These are phyloP conservation scores for Ips nitidus DNA, from an alignment of 1,140 invertebrate genomes.

Conservation along the genomic window DNA sequence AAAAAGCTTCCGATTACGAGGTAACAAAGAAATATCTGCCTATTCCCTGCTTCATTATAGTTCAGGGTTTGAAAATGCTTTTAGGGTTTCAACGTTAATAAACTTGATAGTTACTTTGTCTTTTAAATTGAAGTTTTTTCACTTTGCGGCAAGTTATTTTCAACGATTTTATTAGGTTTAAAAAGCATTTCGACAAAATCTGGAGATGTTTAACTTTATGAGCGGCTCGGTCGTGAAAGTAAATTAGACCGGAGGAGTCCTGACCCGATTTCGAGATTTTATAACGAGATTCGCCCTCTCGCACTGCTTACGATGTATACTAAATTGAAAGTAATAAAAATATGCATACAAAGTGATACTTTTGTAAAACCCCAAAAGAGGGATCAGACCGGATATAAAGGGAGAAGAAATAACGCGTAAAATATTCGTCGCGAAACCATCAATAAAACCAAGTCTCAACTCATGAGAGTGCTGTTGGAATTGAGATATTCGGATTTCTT, in stretches of 20 bases:
- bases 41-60: constrained; percentile 9
- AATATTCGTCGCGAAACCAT: constrained; percentile 32
- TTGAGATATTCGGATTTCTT: constrained; percentile 46
- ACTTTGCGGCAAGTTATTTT: background rate
- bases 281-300: constrained; percentile 7
- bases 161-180: constrained; percentile 5
- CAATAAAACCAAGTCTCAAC: constrained; percentile 31
- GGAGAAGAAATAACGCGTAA: constrained; percentile 25
- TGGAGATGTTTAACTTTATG: background rate
- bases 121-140: background rate
- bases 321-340: constrained; percentile 32
- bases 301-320: constrained; percentile 5
- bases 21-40: constrained; percentile 10
- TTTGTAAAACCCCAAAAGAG: constrained; percentile 20
- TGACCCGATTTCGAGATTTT: constrained; percentile 6
- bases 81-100: background rate
- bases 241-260: constrained; percentile 7
- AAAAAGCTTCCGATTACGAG: constrained; percentile 28
- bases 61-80: background rate
- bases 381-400: constrained; percentile 21
- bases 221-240: constrained; percentile 2
- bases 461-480: constrained; percentile 34
- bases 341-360: constrained; percentile 32
- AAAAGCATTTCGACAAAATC: constrained; percentile 4
- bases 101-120: constrained; percentile 1